phyloP scores from a whole-genome alignment of 2,113 vertebrate species.

The Colinus virginianus region DNA sequence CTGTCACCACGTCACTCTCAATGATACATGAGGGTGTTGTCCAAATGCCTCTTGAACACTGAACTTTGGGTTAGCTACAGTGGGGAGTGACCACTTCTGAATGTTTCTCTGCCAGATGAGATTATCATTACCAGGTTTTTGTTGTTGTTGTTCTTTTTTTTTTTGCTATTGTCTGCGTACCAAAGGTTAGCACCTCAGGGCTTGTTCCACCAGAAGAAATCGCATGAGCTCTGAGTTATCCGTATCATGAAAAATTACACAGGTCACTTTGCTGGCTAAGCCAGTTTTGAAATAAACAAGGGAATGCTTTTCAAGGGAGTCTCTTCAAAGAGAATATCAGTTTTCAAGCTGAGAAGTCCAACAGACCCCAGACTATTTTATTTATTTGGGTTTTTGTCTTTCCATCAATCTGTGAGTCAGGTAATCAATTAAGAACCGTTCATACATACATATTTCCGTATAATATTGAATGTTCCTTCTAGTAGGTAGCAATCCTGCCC shows the following conservation, averaged over 20 bases:
- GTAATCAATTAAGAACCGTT: background rate
- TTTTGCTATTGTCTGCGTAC: background rate
- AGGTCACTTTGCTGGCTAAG: background rate
- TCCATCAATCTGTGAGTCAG: background rate
- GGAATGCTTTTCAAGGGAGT: background rate
- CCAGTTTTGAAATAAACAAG: background rate
- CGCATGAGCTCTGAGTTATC: background rate
- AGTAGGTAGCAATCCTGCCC: background rate
- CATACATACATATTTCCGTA: background rate
- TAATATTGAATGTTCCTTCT: background rate
- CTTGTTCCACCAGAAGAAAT: background rate
- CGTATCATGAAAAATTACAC: background rate
- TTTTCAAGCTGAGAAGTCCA: background rate
- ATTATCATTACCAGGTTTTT: background rate
- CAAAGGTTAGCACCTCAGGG: background rate
- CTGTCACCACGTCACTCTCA: no score
- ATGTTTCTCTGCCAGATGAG: background rate
- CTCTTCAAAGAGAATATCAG: background rate
- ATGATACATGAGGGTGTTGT: background rate
- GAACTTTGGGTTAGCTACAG: background rate
- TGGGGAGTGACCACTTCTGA: background rate
- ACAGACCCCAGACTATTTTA: background rate
- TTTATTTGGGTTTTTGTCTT: background rate
- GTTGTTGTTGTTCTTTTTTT: background rate
- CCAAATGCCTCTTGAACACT: background rate